Evolutionary conservation across 2,113 vertebrate genomes (phyloP), one percentile per base, ranked within the genome.

Genomic region (Brachyistius frenatus): DNA sequence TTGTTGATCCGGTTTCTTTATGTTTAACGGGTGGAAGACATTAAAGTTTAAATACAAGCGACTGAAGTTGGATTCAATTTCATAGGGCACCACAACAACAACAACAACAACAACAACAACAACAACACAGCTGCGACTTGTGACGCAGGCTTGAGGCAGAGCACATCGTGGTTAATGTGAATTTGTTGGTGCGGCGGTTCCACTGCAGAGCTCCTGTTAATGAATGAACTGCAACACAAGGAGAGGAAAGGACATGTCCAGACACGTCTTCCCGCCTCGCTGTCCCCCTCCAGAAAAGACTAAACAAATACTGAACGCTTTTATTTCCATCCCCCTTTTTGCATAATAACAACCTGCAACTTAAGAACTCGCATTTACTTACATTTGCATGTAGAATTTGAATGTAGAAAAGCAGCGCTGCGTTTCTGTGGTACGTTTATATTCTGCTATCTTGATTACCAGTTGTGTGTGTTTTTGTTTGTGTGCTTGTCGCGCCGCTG

Each of bases 211-310:
- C n/a, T 71, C 77, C 66, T 79, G 78, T 83, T 81, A 87, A 90
- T 89, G 69, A 88, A 81, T 86, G 62, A 87, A 88, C 76, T 36
- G 46, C 54, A 78, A 65, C 23, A 78, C 66, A 39, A 5, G 71
- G 16, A 41, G 37, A 66, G 73, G 47, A 39, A 55, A 13, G 66
- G 83, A 33, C 88, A 73, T 91, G 90, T 39, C 81, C 67, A 52
- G 88, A 80, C 88, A 87, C 10, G 67, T 23, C 23, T 82, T 47
- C 50, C 55, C 61, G 2, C 31, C 39, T 46, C 46, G 13, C 36
- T n/a, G 50, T 39, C 44, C 61, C 65, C 36, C 9, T 53, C 60
- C 23, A 23, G 23, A 23, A 23, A 47, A 31, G n/a, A 58, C 57
- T 9, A 56, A 60, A 69, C 41, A 39, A 65, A 66, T 6, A 46